phyloP scores from a whole-genome alignment of 2,113 vertebrate species.

The Saccopteryx bilineata region DNA sequence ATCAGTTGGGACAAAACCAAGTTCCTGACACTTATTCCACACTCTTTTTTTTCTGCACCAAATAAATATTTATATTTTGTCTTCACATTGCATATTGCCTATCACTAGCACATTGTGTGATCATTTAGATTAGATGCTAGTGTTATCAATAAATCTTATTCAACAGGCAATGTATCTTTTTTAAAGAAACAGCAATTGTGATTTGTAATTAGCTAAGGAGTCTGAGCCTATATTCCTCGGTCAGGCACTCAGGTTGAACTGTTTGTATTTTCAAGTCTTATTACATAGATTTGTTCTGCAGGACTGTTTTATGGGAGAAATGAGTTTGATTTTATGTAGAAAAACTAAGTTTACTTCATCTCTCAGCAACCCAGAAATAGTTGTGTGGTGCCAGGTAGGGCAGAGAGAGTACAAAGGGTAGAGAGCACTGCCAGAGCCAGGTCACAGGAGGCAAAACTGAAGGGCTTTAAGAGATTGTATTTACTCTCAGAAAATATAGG shows the following conservation, averaged over 20 bases:
- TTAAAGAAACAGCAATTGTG: constrained; percentile 50
- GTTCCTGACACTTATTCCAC: neutral
- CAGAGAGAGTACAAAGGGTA: neutral
- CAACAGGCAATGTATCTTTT: constrained; percentile 59
- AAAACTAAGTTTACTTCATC: neutral
- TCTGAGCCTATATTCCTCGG: constrained; percentile 60
- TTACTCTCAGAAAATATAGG: neutral
- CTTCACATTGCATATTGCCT: neutral
- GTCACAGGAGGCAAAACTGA: neutral
- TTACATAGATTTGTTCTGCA: constrained; percentile 36
- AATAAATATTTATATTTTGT: neutral
- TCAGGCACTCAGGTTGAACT: constrained; percentile 48
- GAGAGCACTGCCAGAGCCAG: neutral
- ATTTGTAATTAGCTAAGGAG: constrained; percentile 66
- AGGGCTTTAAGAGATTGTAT: neutral
- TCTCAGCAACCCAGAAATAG: constrained; percentile 6
- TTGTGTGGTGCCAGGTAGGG: neutral
- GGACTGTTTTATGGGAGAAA: neutral
- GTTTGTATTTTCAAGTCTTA: constrained; percentile 65
- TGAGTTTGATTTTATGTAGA: neutral
- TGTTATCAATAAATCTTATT: constrained; percentile 68
- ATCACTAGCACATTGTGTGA: neutral
- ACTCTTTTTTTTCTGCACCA: neutral
- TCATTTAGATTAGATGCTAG: constrained; percentile 75
- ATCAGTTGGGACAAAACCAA: neutral